Evolutionary conservation across 2,797 vertebrate species (phyloP).

Genomic region (Gymnoscopelus microlampas): DNA sequence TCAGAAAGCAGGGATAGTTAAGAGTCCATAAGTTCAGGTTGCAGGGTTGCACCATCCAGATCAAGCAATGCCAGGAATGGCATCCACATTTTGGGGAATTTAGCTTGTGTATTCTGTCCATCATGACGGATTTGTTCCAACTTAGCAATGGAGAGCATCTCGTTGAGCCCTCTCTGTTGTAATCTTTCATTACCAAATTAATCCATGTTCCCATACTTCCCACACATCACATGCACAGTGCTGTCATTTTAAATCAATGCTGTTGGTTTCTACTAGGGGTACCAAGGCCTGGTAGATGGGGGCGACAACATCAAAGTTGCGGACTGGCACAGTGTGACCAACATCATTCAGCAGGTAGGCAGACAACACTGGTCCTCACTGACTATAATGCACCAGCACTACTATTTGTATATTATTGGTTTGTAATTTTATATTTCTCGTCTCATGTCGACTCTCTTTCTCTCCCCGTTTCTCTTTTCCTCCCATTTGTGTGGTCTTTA

Average conservation of each 20-base stretch:
- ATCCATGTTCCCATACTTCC: no score
- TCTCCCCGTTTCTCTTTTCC: conserved; percentile 26
- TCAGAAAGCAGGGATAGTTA: no score
- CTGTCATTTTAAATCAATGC: not conserved
- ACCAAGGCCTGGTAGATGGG: conserved; percentile 95
- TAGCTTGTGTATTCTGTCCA: no score
- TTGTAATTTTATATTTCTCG: not conserved
- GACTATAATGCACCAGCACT: not conserved
- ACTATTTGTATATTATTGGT: not conserved
- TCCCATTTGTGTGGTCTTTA: conserved; percentile 5
- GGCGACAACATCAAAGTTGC: conserved; percentile 93
- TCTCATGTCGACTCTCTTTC: conserved; percentile 11
- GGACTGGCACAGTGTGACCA: conserved; percentile 94
- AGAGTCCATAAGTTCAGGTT: no score
- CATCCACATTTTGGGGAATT: no score
- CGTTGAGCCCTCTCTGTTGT: no score
- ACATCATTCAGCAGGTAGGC: conserved; percentile 95
- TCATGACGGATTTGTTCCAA: no score
- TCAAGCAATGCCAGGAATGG: no score
- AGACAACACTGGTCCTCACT: not conserved
- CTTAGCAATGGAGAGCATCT: no score
- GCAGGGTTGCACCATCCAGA: no score
- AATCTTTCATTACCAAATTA: no score
- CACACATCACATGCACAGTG: no score
- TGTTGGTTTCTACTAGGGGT: conserved; percentile 82